Conservation (phyloP, 1,140 invertebrate genomes). For the Macrocentrus cingulum region DNA sequence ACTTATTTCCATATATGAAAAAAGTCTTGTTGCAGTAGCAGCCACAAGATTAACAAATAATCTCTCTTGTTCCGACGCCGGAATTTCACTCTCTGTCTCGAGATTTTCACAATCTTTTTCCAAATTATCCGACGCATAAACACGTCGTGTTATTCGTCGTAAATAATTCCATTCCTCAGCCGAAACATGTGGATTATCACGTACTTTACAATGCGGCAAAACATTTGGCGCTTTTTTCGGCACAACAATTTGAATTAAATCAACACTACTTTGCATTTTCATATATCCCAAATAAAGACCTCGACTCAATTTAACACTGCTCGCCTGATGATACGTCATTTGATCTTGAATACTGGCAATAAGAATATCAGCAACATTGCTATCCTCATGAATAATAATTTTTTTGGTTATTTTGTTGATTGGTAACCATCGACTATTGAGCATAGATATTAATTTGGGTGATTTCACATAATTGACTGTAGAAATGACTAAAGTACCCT, state of each 20-base stretch:
- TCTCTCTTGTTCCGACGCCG: constrained; percentile 73
- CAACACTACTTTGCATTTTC: constrained; percentile 93
- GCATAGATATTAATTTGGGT: constrained; percentile 78
- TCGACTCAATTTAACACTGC: constrained; percentile 74
- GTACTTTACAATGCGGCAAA: constrained; percentile 86
- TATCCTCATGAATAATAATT: constrained; percentile 67
- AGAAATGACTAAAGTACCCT: constrained; percentile 88
- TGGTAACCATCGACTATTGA: constrained; percentile 89
- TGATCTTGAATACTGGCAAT: constrained; percentile 87
- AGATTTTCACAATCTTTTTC: constrained; percentile 42
- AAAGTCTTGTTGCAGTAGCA: constrained; percentile 70
- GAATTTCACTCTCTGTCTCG: constrained; percentile 54
- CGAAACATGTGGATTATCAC: constrained; percentile 94
- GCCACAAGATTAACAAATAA: constrained; percentile 76
- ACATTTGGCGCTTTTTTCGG: constrained; percentile 89
- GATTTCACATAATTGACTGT: constrained; percentile 83
- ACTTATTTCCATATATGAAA: constrained; percentile 78
- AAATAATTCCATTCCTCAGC: constrained; percentile 90
- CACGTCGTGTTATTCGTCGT: constrained; percentile 61
- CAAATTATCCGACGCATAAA: constrained; percentile 40
- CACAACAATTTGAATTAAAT: constrained; percentile 91
- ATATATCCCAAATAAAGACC: constrained; percentile 94
- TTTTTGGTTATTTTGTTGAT: constrained; percentile 73
- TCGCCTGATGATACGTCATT: constrained; percentile 89
- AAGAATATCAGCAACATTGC: constrained; percentile 77